Evolutionary conservation across 2,797 vertebrate species (phyloP).

Genomic region (Pseudochirops cupreus): DNA sequence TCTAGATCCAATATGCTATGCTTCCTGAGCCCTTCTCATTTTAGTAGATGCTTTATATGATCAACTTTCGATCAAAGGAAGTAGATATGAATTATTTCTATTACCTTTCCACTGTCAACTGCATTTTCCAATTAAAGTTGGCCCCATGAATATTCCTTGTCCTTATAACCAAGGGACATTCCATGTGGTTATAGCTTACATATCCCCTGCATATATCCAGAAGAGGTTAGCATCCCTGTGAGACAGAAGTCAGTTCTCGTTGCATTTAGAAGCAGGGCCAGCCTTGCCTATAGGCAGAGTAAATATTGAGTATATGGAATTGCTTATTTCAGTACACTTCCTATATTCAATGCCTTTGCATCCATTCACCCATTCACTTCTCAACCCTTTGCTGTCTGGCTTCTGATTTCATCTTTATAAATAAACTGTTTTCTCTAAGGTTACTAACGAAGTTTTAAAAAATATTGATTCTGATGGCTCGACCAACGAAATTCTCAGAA

Average conservation of each 20-base stretch:
- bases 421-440: not conserved
- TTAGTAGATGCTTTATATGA: not conserved
- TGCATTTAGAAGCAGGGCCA: not conserved
- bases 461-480: not conserved
- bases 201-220: not conserved
- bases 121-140: not conserved
- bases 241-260: not conserved
- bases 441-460: not conserved
- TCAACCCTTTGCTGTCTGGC: not conserved
- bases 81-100: not conserved
- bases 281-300: not conserved
- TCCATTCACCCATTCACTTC: not conserved
- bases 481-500: not conserved
- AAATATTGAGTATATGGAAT: not conserved
- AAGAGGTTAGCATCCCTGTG: not conserved
- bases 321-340: not conserved
- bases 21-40: not conserved
- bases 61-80: not conserved
- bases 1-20: not conserved
- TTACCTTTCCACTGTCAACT: not conserved
- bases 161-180: not conserved
- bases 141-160: not conserved
- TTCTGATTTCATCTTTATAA: not conserved
- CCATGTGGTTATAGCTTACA: not conserved
- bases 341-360: not conserved